Percentiles rank a stretch among this genome's conserved stretches.
Evolutionary conservation across 92 coral and sea anemone species (phyloP).

Genomic region (Phymanthus crucifer): DNA sequence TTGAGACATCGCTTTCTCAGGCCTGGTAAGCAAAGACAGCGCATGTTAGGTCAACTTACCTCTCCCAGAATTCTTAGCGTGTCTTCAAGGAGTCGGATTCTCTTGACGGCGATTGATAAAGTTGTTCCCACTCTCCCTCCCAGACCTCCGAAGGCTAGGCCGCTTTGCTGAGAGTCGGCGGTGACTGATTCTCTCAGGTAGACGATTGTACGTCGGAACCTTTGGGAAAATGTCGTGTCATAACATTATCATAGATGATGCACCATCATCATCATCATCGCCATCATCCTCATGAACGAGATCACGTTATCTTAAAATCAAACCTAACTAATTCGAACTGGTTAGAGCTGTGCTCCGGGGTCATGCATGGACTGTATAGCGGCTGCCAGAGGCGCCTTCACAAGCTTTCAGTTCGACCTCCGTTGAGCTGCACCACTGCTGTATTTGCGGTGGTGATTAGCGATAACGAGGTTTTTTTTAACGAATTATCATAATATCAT

Average conservation of each 20-base stretch:
- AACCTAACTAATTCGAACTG: no score
- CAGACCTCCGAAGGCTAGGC: slow-evolving; percentile 73
- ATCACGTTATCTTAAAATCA: no score
- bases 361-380: no score
- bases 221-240: background rate
- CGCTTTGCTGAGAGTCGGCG: slow-evolving; percentile 74
- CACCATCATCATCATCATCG: slow-evolving; percentile 18
- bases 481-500: background rate
- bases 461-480: no score
- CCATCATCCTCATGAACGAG: background rate
- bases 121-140: slow-evolving; percentile 84
- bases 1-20: no score
- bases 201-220: slow-evolving; percentile 84
- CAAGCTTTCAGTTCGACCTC: background rate
- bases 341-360: no score
- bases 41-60: slow-evolving; percentile 55
- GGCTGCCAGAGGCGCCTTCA: no score
- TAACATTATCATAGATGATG: background rate
- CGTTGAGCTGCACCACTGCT: no score
- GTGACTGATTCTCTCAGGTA: slow-evolving; percentile 80
- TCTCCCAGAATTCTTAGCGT: slow-evolving; percentile 87
- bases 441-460: no score
- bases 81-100: slow-evolving; percentile 72
- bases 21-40: no score
- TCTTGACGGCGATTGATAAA: slow-evolving; percentile 76